Percentiles rank a stretch among this genome's conserved stretches.
These are phyloP conservation scores for Calliphora vomitoria DNA, from an alignment of 2,888 invertebrate genomes.

Conservation along the genomic window DNA sequence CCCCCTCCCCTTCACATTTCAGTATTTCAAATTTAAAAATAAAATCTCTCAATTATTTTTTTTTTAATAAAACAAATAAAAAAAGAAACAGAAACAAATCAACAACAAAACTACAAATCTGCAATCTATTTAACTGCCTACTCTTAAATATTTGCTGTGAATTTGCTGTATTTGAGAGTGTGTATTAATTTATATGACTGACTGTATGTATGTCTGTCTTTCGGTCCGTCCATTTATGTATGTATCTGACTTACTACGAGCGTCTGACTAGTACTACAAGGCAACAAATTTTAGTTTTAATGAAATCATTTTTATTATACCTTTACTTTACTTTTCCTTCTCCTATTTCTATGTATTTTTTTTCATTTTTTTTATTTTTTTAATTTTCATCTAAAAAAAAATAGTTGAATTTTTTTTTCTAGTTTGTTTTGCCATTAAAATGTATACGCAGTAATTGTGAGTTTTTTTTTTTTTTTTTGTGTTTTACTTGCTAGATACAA, in stretches of 20 bases:
- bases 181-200: slow-evolving; percentile 40
- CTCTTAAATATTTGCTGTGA: slow-evolving; percentile 39
- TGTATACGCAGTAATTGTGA: slow-evolving; percentile 41
- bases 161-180: slow-evolving; percentile 5
- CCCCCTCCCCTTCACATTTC: background rate
- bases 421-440: slow-evolving; percentile 15
- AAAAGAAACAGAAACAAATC: slow-evolving; percentile 26
- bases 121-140: slow-evolving; percentile 66
- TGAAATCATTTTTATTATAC: slow-evolving; percentile 61
- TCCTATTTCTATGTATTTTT: slow-evolving; percentile 30
- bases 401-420: slow-evolving; percentile 12
- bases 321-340: slow-evolving; percentile 54
- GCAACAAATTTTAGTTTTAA: slow-evolving; percentile 62
- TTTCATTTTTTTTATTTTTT: slow-evolving; percentile 19
- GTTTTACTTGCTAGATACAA: slow-evolving; percentile 19
- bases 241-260: background rate
- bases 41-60: slow-evolving; percentile 60
- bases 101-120: slow-evolving; percentile 69
- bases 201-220: slow-evolving; percentile 11
- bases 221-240: slow-evolving; percentile 1
- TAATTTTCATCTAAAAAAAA: slow-evolving; percentile 55
- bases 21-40: slow-evolving; percentile 51
- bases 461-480: slow-evolving; percentile 9
- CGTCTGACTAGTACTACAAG: slow-evolving; percentile 45
- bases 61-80: slow-evolving; percentile 33